Base-by-base conservation (phyloP, 2,113 vertebrate genomes). In the Mus pahari region DNA sequence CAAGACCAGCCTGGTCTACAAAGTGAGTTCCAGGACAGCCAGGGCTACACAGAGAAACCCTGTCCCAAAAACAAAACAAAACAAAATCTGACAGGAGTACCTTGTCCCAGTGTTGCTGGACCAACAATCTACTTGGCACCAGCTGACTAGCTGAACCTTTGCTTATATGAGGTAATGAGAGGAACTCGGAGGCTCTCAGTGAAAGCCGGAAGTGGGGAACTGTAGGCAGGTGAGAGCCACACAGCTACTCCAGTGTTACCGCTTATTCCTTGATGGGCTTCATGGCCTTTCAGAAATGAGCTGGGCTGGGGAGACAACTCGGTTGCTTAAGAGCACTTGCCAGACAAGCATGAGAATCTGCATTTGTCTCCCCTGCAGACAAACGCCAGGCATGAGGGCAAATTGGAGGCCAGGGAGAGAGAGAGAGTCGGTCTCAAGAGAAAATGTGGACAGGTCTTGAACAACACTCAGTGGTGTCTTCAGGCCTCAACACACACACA, bases 171-270 rank as follows among this genome's bases (percentile, higher is more conserved):
- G 31, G 31, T 48, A 12, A 50, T 36, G 45, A 68, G 33, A 9
- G 2, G 33, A 19, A n/a, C 33, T 50, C 9, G 0, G 45, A 22
- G 33, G 24, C 0, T 26, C 26, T 42, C n/a, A 7, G 17, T 22
- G 71, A 26, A 42, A 78, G 73, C 31, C 9, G 12, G 89, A 71
- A 33, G 64, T 53, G n/a, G 50, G 12, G 48, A 36, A 7, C 9
- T 10, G 19, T 5, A 19, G 53, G 45, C 39, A 45, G 4, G 31
- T 1, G 12, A 0, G 17, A 3, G 19, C 28, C 36, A 19, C 42
- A 36, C 11, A 4, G 48, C 20, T 2, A 9, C 8, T 22, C 81
- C 7, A 0, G 20, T 28, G 2, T 42, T 19, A 55, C 19, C 74
- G 1, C 36, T 22, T 31, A 7, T 12, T 48, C 17, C 5, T 60